A percentile compares a stretch with the other conserved stretches of the same genome.
Conservation (phyloP, 2,113 vertebrate species). For the Cygnus buccinator region DNA sequence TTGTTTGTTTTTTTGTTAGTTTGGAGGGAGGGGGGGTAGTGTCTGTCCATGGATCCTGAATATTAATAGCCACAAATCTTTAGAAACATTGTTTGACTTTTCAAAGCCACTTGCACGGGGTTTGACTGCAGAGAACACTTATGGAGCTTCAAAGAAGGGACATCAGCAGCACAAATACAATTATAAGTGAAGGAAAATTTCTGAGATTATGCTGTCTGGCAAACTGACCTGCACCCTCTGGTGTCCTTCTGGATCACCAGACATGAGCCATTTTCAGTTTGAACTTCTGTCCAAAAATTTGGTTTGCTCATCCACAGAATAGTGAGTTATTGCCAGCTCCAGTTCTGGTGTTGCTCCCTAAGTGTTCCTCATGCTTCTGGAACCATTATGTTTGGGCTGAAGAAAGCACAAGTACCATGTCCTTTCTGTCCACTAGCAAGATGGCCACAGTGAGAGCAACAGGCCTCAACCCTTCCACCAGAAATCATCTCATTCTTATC, state of each 20-base stretch:
- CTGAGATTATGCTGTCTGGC: background rate
- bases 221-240: background rate
- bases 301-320: background rate
- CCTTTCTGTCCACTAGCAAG: background rate
- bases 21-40: background rate
- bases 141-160: background rate
- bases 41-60: background rate
- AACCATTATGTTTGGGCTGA: background rate
- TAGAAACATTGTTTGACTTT: background rate
- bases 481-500: background rate
- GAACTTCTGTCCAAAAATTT: background rate
- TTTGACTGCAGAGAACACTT: background rate
- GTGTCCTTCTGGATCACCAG: background rate
- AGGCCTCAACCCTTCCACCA: background rate
- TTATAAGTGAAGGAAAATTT: background rate
- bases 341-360: background rate
- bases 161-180: background rate
- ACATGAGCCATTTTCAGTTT: background rate
- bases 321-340: background rate
- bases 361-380: background rate
- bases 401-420: accelerated
- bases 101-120: background rate
- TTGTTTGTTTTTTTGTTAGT: background rate
- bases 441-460: background rate
- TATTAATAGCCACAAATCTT: background rate